Evolutionary conservation across 2,888 invertebrate species (phyloP).

Genomic region (Mechanitis messenoides): DNA sequence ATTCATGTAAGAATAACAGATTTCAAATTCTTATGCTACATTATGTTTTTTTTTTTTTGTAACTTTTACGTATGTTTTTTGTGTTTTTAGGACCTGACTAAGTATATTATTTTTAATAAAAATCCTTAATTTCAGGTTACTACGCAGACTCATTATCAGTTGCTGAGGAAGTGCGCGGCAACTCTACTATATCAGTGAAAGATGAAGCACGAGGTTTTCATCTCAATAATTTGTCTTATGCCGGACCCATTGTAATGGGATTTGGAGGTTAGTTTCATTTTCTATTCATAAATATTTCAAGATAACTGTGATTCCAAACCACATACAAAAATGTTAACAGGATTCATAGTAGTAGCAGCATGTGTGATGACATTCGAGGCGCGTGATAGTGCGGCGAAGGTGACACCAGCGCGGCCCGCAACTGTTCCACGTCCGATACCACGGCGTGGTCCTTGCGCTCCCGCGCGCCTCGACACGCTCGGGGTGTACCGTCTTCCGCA

Average conservation of each 20-base stretch:
- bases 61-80: no score
- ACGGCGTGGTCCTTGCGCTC: slow-evolving; percentile 64
- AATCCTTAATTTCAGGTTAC: slow-evolving; percentile 77
- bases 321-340: slow-evolving; percentile 52
- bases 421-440: slow-evolving; percentile 72
- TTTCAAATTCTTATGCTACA: no score
- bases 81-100: no score
- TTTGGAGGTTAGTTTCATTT: slow-evolving; percentile 82
- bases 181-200: slow-evolving; percentile 86
- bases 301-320: neutral
- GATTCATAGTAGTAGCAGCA: slow-evolving; percentile 96
- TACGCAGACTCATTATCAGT: slow-evolving; percentile 89
- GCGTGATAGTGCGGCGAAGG: slow-evolving; percentile 91
- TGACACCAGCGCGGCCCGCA: slow-evolving; percentile 84
- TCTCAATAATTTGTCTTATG: slow-evolving; percentile 92
- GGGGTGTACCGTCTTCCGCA: slow-evolving; percentile 81
- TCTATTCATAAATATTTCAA: no score
- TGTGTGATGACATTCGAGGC: slow-evolving; percentile 99
- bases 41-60: no score
- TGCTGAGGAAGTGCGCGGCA: slow-evolving; percentile 86
- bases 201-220: slow-evolving; percentile 90
- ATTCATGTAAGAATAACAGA: no score
- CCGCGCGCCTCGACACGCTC: slow-evolving; percentile 80
- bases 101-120: neutral
- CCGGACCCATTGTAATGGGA: slow-evolving; percentile 98